phyloP scores from a whole-genome alignment of 2,113 vertebrate species.

The Callithrix jacchus region DNA sequence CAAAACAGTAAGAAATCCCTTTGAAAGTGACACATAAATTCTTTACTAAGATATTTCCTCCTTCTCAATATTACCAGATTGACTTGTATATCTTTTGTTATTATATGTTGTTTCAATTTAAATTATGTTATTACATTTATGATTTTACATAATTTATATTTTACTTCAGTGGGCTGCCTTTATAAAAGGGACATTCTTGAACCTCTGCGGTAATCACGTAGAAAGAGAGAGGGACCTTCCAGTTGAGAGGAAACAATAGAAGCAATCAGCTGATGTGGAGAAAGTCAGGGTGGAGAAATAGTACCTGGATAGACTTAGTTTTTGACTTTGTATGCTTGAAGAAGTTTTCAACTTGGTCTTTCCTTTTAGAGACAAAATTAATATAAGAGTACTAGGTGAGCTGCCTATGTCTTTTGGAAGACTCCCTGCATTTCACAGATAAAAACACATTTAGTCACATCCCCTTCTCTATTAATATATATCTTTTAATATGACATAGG shows the following conservation, averaged over 20 bases:
- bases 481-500: not conserved
- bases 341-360: not conserved
- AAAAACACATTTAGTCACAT: not conserved
- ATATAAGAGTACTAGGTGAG: not conserved
- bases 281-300: not conserved
- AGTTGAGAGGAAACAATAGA: not conserved
- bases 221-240: not conserved
- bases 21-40: not conserved
- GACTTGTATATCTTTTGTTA: not conserved
- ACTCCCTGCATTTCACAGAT: not conserved
- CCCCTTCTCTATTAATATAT: not conserved
- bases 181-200: not conserved
- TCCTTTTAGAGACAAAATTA: not conserved
- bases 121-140: not conserved
- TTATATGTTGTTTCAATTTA: not conserved
- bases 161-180: not conserved
- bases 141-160: not conserved
- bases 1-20: not conserved
- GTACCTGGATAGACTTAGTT: not conserved
- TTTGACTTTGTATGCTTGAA: not conserved
- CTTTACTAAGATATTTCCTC: not conserved
- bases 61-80: not conserved
- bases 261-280: not conserved
- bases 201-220: not conserved
- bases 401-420: not conserved